These are phyloP conservation scores for Pandemis heparana DNA, from an alignment of 2,888 invertebrate genomes.

Conservation along the genomic window DNA sequence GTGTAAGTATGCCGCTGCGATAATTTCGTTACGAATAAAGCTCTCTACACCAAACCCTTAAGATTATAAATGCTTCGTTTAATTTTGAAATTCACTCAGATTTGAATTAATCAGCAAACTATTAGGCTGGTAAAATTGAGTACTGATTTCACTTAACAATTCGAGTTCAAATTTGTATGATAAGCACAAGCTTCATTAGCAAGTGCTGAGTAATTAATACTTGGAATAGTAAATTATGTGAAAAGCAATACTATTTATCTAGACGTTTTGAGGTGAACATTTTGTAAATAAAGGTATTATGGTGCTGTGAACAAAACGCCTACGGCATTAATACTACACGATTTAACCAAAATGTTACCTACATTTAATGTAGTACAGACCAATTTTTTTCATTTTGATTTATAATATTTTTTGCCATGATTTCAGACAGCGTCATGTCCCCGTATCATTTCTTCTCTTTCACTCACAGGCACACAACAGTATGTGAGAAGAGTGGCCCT, in stretches of 20 bases:
- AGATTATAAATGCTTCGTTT: neutral
- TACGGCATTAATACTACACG: too few species aligned
- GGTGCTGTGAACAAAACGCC: too few species aligned
- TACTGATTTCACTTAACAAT: slow-evolving; percentile 31
- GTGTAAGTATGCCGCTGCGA: too few species aligned
- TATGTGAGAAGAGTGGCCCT: too few species aligned
- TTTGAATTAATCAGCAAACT: slow-evolving; percentile 23
- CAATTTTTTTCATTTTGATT: too few species aligned
- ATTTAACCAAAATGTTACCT: too few species aligned
- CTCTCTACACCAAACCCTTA: neutral
- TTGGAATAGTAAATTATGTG: slow-evolving; percentile 16
- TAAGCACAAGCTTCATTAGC: neutral
- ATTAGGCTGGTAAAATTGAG: slow-evolving; percentile 16
- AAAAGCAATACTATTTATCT: neutral
- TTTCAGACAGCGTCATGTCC: too few species aligned
- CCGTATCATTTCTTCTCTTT: too few species aligned
- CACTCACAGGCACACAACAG: too few species aligned
- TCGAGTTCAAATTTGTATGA: slow-evolving; percentile 17
- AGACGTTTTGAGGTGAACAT: neutral
- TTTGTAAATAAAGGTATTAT: too few species aligned
- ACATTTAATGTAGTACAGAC: too few species aligned
- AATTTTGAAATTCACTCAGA: neutral
- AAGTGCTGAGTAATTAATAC: slow-evolving; percentile 21
- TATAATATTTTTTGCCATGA: too few species aligned
- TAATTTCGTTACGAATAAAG: neutral